Evolutionary conservation across 53 echinoderm and acorn worm species (phyloP).

Genomic region (Echinarachnius parma): DNA sequence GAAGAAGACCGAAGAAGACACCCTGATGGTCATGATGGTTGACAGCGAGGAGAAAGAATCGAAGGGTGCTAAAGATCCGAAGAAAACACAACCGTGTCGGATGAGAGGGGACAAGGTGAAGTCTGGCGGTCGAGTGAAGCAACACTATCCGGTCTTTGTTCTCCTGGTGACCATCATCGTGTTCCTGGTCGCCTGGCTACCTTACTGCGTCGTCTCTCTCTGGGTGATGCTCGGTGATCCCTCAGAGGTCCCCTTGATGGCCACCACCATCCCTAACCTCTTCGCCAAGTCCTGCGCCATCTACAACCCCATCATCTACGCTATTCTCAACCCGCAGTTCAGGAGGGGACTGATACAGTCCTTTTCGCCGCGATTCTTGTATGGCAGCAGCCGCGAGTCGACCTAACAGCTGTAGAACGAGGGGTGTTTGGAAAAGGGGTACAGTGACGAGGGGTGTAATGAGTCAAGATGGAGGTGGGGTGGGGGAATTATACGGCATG

Average conservation of each 20-base stretch:
- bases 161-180: conserved; percentile 40
- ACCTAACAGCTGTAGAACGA: too few relatives aligned
- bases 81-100: neutral
- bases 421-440: too few relatives aligned
- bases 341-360: conserved; percentile 26
- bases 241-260: conserved; percentile 2
- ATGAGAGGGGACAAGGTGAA: neutral
- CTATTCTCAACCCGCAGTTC: conserved; percentile 37
- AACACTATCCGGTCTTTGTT: conserved; percentile 26
- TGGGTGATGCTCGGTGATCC: conserved; percentile 53
- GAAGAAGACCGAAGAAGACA: too few relatives aligned
- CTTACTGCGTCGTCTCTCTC: conserved; percentile 58
- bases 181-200: conserved; percentile 60
- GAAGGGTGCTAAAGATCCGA: too few relatives aligned
- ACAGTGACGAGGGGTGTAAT: too few relatives aligned
- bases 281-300: conserved; percentile 58
- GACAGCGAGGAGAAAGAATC: neutral
- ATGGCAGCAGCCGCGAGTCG: too few relatives aligned
- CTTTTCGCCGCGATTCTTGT: neutral
- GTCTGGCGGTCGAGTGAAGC: too few relatives aligned
- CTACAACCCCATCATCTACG: conserved; percentile 62
- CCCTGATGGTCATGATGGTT: neutral
- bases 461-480: too few relatives aligned
- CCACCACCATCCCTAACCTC: conserved; percentile 45
- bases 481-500: too few relatives aligned